Evolutionary conservation across 2,888 invertebrate genomes (phyloP).

Genomic region (Cosmopolites sordidus): DNA sequence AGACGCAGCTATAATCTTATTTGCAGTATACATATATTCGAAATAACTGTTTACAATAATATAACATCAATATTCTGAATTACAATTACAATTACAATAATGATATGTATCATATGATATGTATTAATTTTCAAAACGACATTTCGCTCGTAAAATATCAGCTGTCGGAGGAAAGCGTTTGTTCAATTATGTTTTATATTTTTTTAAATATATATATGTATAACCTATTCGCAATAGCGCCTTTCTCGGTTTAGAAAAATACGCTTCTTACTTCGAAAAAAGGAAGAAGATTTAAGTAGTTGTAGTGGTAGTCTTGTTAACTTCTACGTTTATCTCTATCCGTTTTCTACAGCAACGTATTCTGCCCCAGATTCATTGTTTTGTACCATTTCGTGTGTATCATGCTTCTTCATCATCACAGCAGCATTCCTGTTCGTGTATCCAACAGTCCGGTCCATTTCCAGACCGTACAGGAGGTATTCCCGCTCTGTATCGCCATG

Average conservation of each 20-base stretch:
- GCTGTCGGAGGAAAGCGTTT: neutral
- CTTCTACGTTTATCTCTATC: no score
- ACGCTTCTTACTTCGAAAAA: neutral
- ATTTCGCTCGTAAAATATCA: neutral
- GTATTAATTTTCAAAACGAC: conserved; percentile 36
- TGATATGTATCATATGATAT: conserved; percentile 48
- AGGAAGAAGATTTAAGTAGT: no score
- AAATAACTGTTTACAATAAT: conserved; percentile 45
- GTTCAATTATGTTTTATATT: neutral
- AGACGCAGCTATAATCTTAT: conserved; percentile 18
- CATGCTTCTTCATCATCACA: no score
- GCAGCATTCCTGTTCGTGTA: no score
- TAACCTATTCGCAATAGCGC: neutral
- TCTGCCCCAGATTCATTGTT: conserved; percentile 19
- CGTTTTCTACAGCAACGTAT: neutral
- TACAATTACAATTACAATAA: conserved; percentile 29
- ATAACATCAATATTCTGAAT: conserved; percentile 44
- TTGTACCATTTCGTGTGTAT: conserved; percentile 22
- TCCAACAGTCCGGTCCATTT: no score
- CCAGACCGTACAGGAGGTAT: no score
- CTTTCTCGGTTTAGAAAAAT: neutral
- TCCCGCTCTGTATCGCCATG: no score
- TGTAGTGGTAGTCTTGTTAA: no score
- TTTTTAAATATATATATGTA: no score
- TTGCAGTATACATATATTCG: conserved; percentile 49